Evolutionary conservation across 1,140 invertebrate species (phyloP).

Genomic region (Halyomorpha halys): DNA sequence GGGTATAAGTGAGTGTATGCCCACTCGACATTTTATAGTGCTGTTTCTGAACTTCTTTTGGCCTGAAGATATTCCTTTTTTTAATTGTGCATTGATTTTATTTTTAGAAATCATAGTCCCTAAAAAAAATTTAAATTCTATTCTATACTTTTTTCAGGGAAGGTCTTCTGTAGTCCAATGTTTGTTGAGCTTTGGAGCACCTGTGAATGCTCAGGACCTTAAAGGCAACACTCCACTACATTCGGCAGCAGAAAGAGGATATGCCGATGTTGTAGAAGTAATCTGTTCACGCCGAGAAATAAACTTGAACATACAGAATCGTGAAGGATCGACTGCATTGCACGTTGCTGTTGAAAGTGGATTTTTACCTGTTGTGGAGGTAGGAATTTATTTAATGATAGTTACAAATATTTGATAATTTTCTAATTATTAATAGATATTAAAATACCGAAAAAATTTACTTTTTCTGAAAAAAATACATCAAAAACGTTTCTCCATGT

Average conservation of each 20-base stretch:
- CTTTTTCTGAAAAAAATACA: too few relatives aligned
- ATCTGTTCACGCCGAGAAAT: background rate
- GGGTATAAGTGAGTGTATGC: too few relatives aligned
- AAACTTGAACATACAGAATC: constrained; percentile 36
- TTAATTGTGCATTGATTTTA: too few relatives aligned
- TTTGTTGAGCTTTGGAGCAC: background rate
- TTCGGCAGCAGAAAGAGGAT: constrained; percentile 34
- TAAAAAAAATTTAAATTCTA: too few relatives aligned
- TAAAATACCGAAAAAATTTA: too few relatives aligned
- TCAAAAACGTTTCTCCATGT: too few relatives aligned
- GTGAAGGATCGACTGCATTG: constrained; percentile 36
- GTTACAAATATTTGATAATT: too few relatives aligned
- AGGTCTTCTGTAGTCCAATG: background rate
- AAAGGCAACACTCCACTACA: constrained; percentile 38
- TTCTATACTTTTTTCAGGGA: background rate
- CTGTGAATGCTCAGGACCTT: constrained; percentile 35
- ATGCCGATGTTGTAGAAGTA: background rate
- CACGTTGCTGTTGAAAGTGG: constrained; percentile 40
- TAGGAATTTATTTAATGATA: constrained; percentile 7
- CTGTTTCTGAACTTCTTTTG: too few relatives aligned
- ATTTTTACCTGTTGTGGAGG: constrained; percentile 36
- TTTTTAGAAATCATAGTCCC: too few relatives aligned
- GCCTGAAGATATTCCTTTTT: too few relatives aligned
- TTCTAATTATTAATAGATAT: too few relatives aligned
- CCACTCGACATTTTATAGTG: too few relatives aligned